These are phyloP conservation scores for Aplochiton taeniatus DNA, from an alignment of 2,797 vertebrate species.

Conservation along the genomic window DNA sequence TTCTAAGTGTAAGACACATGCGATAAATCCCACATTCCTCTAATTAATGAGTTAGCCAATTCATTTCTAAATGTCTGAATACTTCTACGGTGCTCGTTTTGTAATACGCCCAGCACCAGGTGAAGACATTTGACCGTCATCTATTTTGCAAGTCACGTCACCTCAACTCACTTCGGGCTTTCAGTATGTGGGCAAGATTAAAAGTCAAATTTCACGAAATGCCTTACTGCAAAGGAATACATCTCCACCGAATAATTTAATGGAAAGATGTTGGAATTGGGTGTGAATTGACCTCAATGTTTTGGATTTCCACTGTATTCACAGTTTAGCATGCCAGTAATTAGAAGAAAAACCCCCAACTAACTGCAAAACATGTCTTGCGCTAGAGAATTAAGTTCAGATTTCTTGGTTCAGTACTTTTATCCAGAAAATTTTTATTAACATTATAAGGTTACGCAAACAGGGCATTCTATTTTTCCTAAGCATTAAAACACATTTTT, in stretches of 20 bases:
- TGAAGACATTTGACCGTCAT: too few species aligned
- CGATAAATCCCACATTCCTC: too few species aligned
- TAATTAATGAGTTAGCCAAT: too few species aligned
- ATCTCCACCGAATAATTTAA: constrained; percentile 42
- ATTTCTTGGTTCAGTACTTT: neutral
- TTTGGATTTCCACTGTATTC: too few species aligned
- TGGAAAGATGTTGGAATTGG: constrained; percentile 1
- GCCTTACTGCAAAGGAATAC: constrained; percentile 30
- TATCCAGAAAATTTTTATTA: too few species aligned
- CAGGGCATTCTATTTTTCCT: neutral
- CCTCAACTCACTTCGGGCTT: neutral
- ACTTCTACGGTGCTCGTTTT: too few species aligned
- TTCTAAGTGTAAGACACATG: too few species aligned
- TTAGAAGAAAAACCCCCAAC: too few species aligned
- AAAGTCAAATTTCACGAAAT: neutral
- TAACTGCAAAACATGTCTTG: neutral
- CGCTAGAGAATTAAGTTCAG: neutral
- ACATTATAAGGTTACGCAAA: too few species aligned
- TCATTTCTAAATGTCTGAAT: too few species aligned
- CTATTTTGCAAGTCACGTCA: neutral
- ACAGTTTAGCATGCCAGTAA: too few species aligned
- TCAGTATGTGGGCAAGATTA: neutral
- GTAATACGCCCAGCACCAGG: too few species aligned
- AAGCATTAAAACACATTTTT: constrained; percentile 15
- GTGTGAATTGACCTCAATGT: neutral